Evolutionary conservation across 2,888 invertebrate species (phyloP).

Genomic region (Dysmachus trigonus): DNA sequence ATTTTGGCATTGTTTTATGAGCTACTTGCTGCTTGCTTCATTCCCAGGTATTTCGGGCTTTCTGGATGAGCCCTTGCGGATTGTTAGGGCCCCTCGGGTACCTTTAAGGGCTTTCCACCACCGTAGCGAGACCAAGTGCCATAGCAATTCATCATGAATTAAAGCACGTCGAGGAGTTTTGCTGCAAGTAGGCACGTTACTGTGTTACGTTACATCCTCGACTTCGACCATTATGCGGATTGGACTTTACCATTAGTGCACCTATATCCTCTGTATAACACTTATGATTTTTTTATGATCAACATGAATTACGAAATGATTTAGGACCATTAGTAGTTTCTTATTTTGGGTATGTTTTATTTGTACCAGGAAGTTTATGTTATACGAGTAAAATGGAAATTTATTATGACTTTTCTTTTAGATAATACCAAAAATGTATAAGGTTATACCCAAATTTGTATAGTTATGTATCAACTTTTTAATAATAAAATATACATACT

Average conservation of each 20-base stretch:
- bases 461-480: too few species aligned
- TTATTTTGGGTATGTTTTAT: too few species aligned
- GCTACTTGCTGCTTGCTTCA: constrained; percentile 13
- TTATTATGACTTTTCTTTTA: too few species aligned
- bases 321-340: background rate
- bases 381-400: too few species aligned
- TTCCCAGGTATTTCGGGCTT: background rate
- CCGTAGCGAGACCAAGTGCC: background rate
- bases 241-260: background rate
- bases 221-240: background rate
- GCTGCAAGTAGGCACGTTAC: background rate
- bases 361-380: too few species aligned
- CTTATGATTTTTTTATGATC: background rate
- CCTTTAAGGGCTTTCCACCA: background rate
- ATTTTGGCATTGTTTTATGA: constrained; percentile 37
- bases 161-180: background rate
- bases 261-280: background rate
- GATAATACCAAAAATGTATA: too few species aligned
- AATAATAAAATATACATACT: too few species aligned
- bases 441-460: too few species aligned
- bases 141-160: background rate
- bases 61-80: background rate
- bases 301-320: background rate
- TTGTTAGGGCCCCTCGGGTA: background rate
- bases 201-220: background rate